Base-by-base conservation (phyloP, 2,113 vertebrate genomes). In the Microcebus lehilahytsara region DNA sequence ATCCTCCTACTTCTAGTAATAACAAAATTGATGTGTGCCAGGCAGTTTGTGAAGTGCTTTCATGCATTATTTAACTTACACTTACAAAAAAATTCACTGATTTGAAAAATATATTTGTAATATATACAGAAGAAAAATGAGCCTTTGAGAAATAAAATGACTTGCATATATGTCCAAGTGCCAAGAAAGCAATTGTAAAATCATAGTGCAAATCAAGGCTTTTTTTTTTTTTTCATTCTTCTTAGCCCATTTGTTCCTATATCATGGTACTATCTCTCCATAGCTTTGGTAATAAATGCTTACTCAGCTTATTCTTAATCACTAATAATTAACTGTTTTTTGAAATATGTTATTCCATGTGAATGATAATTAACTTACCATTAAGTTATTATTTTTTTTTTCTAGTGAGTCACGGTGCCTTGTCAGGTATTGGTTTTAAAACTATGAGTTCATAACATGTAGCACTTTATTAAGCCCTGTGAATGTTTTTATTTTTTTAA, bases 21-120 rank as follows among this genome's bases (percentile, higher is more conserved):
- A 46, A 25, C 27, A 93, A 74, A 85, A 69, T 37, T 78, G 27
- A 60, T 69, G 5, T 69, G 13, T 81, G 6, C 12, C 64, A 64
- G 19, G 51, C 8, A 88, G 40, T 96, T 85, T 64, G 64, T 12
- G 93, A 96, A 95, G 42, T 49, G 58, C 5, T 93, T 84, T 84
- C 40, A 84, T 78, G 27, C 23, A 93, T 93, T 74, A 81, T 90
- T 97, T 71, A 77, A 92, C 34, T 74, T 69, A 74, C 2, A 0
- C 4, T 66, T 56, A 85, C 4, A 64, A 58, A 69, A 95, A 95
- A 72, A 27, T 17, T 30, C 7, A 71, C 7, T 27, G 42, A 83
- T 72, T 84, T 62, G 27, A 14, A 71, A 42, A 37, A 83, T 20
- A 34, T 67, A 83, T 56, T 85, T 74, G 77, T 5, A 66, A 51